phyloP scores from a whole-genome alignment of 2,113 vertebrate genomes.

The Sterrhoptilus dennistouni region DNA sequence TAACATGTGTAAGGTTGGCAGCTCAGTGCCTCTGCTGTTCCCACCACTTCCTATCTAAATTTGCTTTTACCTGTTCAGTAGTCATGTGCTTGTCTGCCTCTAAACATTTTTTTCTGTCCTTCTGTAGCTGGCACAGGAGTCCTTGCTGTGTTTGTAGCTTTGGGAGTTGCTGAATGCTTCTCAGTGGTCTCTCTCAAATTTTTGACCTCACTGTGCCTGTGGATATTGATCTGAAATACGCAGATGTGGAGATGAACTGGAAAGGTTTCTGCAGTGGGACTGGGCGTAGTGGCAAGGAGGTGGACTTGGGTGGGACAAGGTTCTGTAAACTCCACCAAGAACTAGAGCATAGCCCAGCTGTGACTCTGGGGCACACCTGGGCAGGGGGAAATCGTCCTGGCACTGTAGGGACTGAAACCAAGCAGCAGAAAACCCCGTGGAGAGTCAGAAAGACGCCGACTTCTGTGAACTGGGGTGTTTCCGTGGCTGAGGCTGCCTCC shows the following conservation, averaged over 20 bases:
- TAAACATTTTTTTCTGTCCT: background rate
- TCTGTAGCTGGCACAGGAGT: background rate
- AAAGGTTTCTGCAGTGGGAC: background rate
- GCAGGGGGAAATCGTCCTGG: background rate
- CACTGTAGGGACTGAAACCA: background rate
- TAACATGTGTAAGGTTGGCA: background rate
- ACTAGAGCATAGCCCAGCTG: background rate
- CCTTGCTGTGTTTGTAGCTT: accelerated
- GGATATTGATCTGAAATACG: background rate
- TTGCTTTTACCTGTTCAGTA: background rate
- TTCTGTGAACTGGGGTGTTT: background rate
- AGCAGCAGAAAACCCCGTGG: background rate
- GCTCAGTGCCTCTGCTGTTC: background rate
- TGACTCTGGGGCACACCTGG: background rate
- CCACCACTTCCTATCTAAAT: background rate
- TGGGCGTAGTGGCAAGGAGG: too few species aligned
- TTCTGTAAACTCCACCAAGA: background rate
- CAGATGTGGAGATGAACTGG: background rate
- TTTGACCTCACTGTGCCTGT: background rate
- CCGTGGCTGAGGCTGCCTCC: background rate
- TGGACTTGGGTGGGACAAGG: background rate
- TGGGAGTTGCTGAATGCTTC: background rate
- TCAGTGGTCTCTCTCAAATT: background rate
- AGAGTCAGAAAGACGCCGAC: background rate
- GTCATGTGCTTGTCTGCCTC: background rate